These are phyloP conservation scores for Eufriesea mexicana DNA, from an alignment of 1,140 invertebrate genomes.

Conservation along the genomic window DNA sequence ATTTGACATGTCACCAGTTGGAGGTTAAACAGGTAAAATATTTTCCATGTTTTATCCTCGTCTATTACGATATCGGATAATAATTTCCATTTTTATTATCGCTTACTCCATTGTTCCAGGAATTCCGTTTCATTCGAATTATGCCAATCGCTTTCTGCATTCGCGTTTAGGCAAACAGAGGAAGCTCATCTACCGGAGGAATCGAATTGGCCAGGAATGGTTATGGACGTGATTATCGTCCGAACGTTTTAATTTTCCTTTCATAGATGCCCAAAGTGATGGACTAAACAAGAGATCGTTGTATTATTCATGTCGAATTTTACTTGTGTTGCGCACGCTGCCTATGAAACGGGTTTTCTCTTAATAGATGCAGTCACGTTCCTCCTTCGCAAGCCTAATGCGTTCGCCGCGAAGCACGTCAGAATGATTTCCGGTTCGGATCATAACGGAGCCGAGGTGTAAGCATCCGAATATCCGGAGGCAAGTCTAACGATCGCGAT, in stretches of 20 bases:
- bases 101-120: not conserved
- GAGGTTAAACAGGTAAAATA: not conserved
- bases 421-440: slow-evolving; percentile 43
- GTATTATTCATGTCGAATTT: slow-evolving; percentile 44
- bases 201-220: not conserved
- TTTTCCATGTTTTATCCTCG: not conserved
- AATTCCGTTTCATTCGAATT: not conserved
- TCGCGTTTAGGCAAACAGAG: not conserved
- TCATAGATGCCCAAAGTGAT: too few relatives aligned
- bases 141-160: not conserved
- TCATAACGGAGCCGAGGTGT: slow-evolving; percentile 37
- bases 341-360: slow-evolving; percentile 32
- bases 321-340: slow-evolving; percentile 15
- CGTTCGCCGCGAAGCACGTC: slow-evolving; percentile 23
- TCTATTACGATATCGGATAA: not conserved
- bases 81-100: not conserved
- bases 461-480: slow-evolving; percentile 37
- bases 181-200: not conserved
- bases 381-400: slow-evolving; percentile 22
- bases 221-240: not conserved
- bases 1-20: too few relatives aligned
- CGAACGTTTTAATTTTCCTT: not conserved
- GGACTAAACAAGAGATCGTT: not conserved
- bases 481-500: not conserved
- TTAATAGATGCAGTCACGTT: slow-evolving; percentile 30